Evolutionary conservation across 2,113 vertebrate species (phyloP).

Genomic region (Dromaius novaehollandiae): DNA sequence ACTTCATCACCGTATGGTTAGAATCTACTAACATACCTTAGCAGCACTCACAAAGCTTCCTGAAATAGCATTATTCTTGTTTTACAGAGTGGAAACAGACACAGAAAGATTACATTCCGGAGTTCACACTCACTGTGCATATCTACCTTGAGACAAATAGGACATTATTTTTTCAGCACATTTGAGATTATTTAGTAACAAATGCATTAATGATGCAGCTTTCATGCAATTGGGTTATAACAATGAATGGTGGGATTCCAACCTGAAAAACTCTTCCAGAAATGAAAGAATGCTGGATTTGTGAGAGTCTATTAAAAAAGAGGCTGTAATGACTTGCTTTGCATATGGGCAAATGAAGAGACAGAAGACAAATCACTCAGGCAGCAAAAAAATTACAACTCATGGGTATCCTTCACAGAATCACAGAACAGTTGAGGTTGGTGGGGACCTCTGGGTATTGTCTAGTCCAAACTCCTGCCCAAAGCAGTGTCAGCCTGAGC

Average conservation of each 20-base stretch:
- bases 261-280: background rate
- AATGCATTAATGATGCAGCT: background rate
- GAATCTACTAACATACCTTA: background rate
- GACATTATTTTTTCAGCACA: background rate
- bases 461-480: too few relatives aligned
- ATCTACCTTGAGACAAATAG: background rate
- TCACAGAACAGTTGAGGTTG: too few relatives aligned
- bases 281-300: background rate
- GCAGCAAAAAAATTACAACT: background rate
- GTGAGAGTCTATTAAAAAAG: rapidly evolving
- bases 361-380: background rate
- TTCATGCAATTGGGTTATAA: background rate
- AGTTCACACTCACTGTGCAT: background rate
- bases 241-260: background rate
- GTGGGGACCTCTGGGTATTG: too few relatives aligned
- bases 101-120: background rate
- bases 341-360: background rate
- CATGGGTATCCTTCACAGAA: too few relatives aligned
- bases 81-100: background rate
- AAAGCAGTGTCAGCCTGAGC: too few relatives aligned
- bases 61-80: background rate
- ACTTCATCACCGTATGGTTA: background rate
- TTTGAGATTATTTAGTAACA: background rate
- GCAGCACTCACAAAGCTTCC: background rate
- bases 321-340: background rate